Evolutionary conservation across 2,797 vertebrate genomes (phyloP), one percentile per base, ranked within the genome.

Genomic region (Passerculus sandwichensis): DNA sequence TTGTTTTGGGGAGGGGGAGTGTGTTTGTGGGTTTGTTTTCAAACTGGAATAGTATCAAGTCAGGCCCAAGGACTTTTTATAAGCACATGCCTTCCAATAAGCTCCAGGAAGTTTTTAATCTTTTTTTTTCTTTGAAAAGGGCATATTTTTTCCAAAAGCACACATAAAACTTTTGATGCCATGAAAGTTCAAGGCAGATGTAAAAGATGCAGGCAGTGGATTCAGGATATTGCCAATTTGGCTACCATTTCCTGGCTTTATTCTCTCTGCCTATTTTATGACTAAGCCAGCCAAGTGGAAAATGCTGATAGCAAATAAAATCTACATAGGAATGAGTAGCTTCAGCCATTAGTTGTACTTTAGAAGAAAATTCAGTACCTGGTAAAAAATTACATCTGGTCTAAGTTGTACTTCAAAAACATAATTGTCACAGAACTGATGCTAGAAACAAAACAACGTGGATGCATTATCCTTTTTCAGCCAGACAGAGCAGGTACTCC

Each of bases 1-100:
- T 73, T 40, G 12, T 8, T 69, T 50, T 42, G 3, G 4, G 11
- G 26, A 14, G 1, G 3, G 1, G 1, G 5, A 15, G 0, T 11
- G 9, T n/a, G 5, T 7, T 6, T 3, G 9, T 47, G 15, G 1
- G 20, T 82, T 22, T 17, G 5, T 13, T 80, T 83, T 60, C 56
- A 13, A 80, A 44, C 8, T 26, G 3, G 29, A 44, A 6, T 3
- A 2, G 2, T n/a, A 89, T 26, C 57, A 36, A 36, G 23, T 59
- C 34, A 36, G 11, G 34, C 23, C 34, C 57, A 26, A 59, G 16
- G 16, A 59, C 57, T 16, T 59, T 36, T 18, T 59, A 18, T 18
- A 59, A 69, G 11, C 11, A 57, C 15, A n/a, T 4, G 3, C 4
- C 23, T 64, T 51, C 34, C 22, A 57, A 26, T 2, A 19, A 38